phyloP scores from a whole-genome alignment of 92 coral and sea anemone species.

The Virgularia gustaviana region DNA sequence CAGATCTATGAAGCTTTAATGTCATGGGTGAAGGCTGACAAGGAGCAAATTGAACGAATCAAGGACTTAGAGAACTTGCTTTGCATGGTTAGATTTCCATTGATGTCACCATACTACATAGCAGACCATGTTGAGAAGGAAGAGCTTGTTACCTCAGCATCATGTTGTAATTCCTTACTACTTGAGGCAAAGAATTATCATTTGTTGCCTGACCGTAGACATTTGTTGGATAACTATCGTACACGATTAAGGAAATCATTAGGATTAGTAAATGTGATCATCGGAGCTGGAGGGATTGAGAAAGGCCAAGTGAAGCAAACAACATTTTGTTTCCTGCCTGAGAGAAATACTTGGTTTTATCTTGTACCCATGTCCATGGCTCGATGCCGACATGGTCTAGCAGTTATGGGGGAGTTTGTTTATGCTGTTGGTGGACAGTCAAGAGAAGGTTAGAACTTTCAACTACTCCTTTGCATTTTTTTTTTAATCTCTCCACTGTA shows the following conservation, averaged over 20 bases:
- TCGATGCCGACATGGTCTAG: constrained; percentile 92
- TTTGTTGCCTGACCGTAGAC: constrained; percentile 93
- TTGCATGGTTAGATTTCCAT: constrained; percentile 78
- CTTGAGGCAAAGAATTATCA: constrained; percentile 96
- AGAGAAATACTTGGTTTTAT: constrained; percentile 81
- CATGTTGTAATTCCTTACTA: constrained; percentile 79
- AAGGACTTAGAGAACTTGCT: constrained; percentile 65
- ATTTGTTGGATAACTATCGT: constrained; percentile 81
- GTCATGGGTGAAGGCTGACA: constrained; percentile 78
- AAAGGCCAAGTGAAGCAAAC: constrained; percentile 81
- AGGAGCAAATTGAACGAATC: constrained; percentile 53
- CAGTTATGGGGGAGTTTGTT: constrained; percentile 96
- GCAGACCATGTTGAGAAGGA: constrained; percentile 96
- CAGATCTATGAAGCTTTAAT: constrained; percentile 85
- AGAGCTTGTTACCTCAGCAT: constrained; percentile 68
- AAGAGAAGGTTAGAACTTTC: constrained; percentile 84
- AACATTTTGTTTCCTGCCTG: constrained; percentile 83
- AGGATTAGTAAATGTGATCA: constrained; percentile 88
- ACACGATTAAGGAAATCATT: constrained; percentile 82
- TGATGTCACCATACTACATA: constrained; percentile 93
- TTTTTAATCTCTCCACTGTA: neutral
- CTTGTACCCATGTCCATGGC: constrained; percentile 81
- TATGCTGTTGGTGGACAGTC: constrained; percentile 99
- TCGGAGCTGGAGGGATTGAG: constrained; percentile 97
- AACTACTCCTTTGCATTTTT: neutral